Evolutionary conservation across 2,888 invertebrate species (phyloP), one percentile per base, ranked within the genome.

Genomic region (Dimorphilus gyrociliatus): DNA sequence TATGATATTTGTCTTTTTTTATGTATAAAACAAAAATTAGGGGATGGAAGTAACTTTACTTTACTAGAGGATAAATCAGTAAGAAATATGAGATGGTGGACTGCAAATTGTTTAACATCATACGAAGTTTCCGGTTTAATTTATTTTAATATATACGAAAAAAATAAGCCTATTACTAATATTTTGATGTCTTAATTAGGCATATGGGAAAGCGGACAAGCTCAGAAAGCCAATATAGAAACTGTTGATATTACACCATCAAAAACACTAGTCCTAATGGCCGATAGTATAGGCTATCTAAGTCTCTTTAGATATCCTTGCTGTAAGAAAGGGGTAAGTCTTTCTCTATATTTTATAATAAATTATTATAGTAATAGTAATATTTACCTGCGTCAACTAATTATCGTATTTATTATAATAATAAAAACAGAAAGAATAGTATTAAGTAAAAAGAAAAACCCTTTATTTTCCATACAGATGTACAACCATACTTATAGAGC

Each of bases 241-340:
- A 32, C 44, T 21, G 31, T 53, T 2, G 46, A 46, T 32, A 44
- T 51, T 16, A 40, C 44, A 27, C 36, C 38, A 1, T 23, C 29
- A 3, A 30, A 32, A 13, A 41, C 35, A n/a, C 37, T 55, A 13
- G 44, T 52, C 19, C 50, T 44, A 3, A 45, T 51, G 42, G 55
- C 51, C 16, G 52, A 53, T 34, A 46, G 37, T 14, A 35, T 35
- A 2, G 55, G 55, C 4, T 37, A 41, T 23, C 30, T 55, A 16
- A 45, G 48, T 29, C 38, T 57, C 12, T 53, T 50, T 34, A 33
- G 48, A 23, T 49, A 49, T 37, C 56, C 56, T 1, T 51, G 52
- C 29, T 39, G 35, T 17, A 40, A 42, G 27, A 38, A 42, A 18
- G 49, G 48, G 36, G 55, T 55, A 40, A 36, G 51, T 38, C 10